Evolutionary conservation across 2,888 invertebrate genomes (phyloP).

Genomic region (Ormyrus pomaceus): DNA sequence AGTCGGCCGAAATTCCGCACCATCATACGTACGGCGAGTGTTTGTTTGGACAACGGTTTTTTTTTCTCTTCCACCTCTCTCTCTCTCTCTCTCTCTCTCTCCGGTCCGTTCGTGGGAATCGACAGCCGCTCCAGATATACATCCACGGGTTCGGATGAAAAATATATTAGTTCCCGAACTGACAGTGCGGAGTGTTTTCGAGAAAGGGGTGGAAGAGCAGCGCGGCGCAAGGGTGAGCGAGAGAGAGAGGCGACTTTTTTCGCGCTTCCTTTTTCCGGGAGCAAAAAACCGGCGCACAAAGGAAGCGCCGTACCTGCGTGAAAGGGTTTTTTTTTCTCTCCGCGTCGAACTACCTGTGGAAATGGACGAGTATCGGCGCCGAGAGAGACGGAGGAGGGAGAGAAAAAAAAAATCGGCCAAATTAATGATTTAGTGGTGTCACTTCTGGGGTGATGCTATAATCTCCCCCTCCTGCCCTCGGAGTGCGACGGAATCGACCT

Average conservation of each 20-base stretch:
- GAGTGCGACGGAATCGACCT: slow-evolving; percentile 3
- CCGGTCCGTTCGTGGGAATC: slow-evolving; percentile 70
- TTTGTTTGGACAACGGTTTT: slow-evolving; percentile 75
- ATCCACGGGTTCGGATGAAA: slow-evolving; percentile 72
- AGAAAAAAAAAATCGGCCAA: slow-evolving; percentile 63
- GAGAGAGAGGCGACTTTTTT: slow-evolving; percentile 52
- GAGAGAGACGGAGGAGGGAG: slow-evolving; percentile 43
- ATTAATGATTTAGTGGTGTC: slow-evolving; percentile 75
- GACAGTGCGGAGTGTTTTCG: slow-evolving; percentile 75
- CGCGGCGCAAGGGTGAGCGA: slow-evolving; percentile 43
- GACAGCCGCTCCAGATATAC: slow-evolving; percentile 54
- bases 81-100: slow-evolving; percentile 6
- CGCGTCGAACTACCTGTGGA: slow-evolving; percentile 66
- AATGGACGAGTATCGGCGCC: slow-evolving; percentile 37
- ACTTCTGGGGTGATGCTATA: slow-evolving; percentile 64
- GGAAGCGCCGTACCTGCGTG: slow-evolving; percentile 67
- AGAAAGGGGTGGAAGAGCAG: slow-evolving; percentile 60
- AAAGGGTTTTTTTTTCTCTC: slow-evolving; percentile 63
- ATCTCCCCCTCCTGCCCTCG: slow-evolving; percentile 42
- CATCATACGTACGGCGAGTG: slow-evolving; percentile 65
- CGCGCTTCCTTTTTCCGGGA: slow-evolving; percentile 9
- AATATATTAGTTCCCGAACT: slow-evolving; percentile 75
- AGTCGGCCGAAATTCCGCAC: slow-evolving; percentile 30
- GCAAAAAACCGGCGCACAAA: slow-evolving; percentile 61
- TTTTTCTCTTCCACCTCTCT: slow-evolving; percentile 50